Evolutionary conservation across 2,888 invertebrate genomes (phyloP), one percentile per base, ranked within the genome.

Genomic region (Megalurothrips usitatus): DNA sequence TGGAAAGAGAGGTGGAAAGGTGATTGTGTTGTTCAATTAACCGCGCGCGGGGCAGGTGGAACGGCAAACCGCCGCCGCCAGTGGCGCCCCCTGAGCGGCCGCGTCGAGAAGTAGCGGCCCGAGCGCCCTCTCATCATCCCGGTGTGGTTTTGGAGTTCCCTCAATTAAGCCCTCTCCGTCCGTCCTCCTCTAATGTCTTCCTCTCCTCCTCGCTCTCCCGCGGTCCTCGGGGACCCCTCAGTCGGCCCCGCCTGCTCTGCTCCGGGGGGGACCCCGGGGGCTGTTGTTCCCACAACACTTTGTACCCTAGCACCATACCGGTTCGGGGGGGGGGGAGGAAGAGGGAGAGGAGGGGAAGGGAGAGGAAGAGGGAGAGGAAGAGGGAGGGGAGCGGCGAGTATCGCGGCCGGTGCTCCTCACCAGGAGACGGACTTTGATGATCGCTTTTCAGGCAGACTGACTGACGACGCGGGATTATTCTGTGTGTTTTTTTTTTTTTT

Each of bases 261-360:
- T 17, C 4, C 52, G 9, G 52, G 52, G 58, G 19, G 17, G 68
- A 12, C 68, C 11, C 23, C 0, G 19, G 68, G 68, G 26, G 23
- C 68, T 75, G 68, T 75, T 75, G 68, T 75, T 75, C 68, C 68
- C 68, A 75, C 68, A 75, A 75, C 68, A 75, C 68, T 75, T 75
- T 75, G 68, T 75, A 75, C 68, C 68, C 68, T 75, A 75, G 68
- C 68, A 26, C 23, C 58, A 19, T 75, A 75, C 68, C 68, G 68
- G 68, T 75, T 75, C 68, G 68, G 26, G 68, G 26, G 68, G 68
- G 0, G 68, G 68, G 23, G 68, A 23, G n/a, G n/a, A 19, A 19
- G 17, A 9, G 68, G 23, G n/a, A n/a, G 68, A 52, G 52, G 9
- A 52, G 52, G 14, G 49, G 49, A 49, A 14, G 14, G 49, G 49